A percentile compares a stretch with the other conserved stretches of the same genome.
phyloP scores from a whole-genome alignment of 2,113 vertebrate genomes.

The Phainopepla nitens region DNA sequence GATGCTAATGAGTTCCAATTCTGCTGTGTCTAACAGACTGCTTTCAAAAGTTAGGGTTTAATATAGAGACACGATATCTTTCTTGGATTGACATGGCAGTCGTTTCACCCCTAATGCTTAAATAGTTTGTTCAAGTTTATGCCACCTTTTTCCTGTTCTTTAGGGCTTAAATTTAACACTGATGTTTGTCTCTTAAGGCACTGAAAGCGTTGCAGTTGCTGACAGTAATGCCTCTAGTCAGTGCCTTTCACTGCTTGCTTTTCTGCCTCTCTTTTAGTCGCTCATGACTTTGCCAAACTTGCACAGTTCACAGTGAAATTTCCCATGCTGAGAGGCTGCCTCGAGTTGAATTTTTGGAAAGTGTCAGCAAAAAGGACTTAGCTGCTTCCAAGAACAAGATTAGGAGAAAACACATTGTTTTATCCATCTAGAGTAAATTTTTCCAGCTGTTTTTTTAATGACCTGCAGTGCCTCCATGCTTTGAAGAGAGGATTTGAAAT shows the following conservation, averaged over 20 bases:
- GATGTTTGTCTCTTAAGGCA: background rate
- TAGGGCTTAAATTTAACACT: background rate
- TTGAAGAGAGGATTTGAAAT: conserved; percentile 15
- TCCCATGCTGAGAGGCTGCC: conserved; percentile 54
- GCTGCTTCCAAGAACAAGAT: conserved; percentile 56
- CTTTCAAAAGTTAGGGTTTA: background rate
- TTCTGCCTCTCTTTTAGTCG: background rate
- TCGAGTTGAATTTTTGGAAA: conserved; percentile 15
- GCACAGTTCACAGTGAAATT: conserved; percentile 28
- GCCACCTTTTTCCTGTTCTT: background rate
- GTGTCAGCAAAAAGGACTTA: conserved; percentile 49
- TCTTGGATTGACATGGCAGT: background rate
- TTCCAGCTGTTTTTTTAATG: conserved; percentile 23
- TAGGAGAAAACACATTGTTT: conserved; percentile 53
- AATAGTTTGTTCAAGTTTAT: background rate
- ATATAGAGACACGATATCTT: background rate
- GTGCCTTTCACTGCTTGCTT: conserved; percentile 15
- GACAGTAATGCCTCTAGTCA: background rate
- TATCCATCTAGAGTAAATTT: conserved; percentile 17
- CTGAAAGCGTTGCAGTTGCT: background rate
- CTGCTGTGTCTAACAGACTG: background rate
- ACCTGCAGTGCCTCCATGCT: background rate
- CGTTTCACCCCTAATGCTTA: background rate
- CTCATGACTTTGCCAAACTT: conserved; percentile 40
- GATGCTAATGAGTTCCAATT: background rate